A percentile compares a stretch with the other conserved stretches of the same genome.
These are phyloP conservation scores for Sebastes diaconus DNA, from an alignment of 2,797 vertebrate genomes.

Conservation along the genomic window DNA sequence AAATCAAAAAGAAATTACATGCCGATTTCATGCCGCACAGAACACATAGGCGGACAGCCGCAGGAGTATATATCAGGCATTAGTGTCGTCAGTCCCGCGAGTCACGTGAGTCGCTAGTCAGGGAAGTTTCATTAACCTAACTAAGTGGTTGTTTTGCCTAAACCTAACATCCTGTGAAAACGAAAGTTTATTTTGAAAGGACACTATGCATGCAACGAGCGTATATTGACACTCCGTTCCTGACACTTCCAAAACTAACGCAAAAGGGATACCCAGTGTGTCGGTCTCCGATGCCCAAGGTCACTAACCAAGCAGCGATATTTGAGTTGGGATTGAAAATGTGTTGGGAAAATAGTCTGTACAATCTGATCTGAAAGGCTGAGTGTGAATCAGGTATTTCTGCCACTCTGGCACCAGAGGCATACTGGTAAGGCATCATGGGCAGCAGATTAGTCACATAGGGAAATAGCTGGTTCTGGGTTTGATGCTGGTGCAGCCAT, in stretches of 20 bases:
- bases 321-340: neutral
- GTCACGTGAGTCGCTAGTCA: too few relatives aligned
- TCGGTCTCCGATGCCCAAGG: neutral
- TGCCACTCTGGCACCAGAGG: neutral
- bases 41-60: too few relatives aligned
- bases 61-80: too few relatives aligned
- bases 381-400: neutral
- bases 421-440: constrained; percentile 11
- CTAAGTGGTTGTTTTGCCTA: too few relatives aligned
- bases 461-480: constrained; percentile 19
- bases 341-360: neutral
- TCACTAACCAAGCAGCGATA: neutral
- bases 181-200: neutral
- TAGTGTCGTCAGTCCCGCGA: too few relatives aligned
- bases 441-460: constrained; percentile 22
- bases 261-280: neutral
- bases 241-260: neutral
- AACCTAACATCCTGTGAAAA: too few relatives aligned
- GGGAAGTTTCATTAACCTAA: too few relatives aligned
- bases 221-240: neutral
- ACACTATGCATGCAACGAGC: neutral
- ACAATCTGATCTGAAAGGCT: neutral
- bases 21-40: too few relatives aligned
- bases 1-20: too few relatives aligned
- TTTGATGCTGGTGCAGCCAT: constrained; percentile 55